Conservation (phyloP, 2,888 invertebrate species). For the Volucella zonaria region DNA sequence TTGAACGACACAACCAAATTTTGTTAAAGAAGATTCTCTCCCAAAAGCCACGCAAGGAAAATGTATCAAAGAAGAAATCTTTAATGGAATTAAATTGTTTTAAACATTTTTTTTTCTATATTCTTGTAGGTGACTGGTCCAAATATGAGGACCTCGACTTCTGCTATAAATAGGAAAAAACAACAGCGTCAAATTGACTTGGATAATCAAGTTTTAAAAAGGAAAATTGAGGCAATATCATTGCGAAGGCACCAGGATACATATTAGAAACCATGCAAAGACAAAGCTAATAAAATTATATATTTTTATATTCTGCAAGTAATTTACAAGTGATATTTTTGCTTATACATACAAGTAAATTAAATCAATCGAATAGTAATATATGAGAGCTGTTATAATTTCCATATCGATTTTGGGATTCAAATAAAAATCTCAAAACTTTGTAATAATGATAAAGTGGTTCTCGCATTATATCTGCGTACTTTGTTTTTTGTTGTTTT, state of each 20-base stretch:
- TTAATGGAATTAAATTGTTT: neutral
- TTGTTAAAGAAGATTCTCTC: conserved; percentile 84
- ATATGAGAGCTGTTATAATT: too few relatives aligned
- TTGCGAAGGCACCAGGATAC: conserved; percentile 23
- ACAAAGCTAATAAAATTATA: neutral
- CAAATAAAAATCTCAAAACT: too few relatives aligned
- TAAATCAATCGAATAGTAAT: too few relatives aligned
- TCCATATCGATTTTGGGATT: too few relatives aligned
- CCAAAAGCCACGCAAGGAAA: conserved; percentile 78
- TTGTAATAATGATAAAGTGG: too few relatives aligned
- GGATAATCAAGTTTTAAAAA: conserved; percentile 84
- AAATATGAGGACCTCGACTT: conserved; percentile 77
- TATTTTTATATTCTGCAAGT: conserved; percentile 40
- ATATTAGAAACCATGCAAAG: neutral
- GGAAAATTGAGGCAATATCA: conserved; percentile 80
- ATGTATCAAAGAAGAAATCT: neutral
- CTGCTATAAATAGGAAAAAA: conserved; percentile 84
- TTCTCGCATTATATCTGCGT: too few relatives aligned
- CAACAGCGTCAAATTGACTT: conserved; percentile 85
- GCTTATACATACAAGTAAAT: too few relatives aligned
- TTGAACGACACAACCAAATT: conserved; percentile 85
- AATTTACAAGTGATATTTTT: too few relatives aligned
- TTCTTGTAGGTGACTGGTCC: conserved; percentile 11
- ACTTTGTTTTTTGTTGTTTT: too few relatives aligned
- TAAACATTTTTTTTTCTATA: neutral